Evolutionary conservation across 2,888 invertebrate genomes (phyloP), one percentile per base, ranked within the genome.

Genomic region (Dione juno): DNA sequence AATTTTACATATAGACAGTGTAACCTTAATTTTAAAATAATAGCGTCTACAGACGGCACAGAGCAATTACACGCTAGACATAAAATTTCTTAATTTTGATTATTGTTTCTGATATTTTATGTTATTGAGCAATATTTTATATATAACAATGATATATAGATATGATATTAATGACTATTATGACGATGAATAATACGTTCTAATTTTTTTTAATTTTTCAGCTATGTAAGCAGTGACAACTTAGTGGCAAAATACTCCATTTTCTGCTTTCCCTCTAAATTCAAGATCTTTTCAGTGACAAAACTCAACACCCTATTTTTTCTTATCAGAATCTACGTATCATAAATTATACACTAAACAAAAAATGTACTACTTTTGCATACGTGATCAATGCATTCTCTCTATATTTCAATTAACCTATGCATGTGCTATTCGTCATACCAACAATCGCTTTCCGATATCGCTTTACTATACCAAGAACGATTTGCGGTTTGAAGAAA

Each of bases 1-100:
- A 80, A 82, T 84, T 86, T 84, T 84, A 81, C 83, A 82, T 84
- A 81, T 84, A 84, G 83, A 85, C 90, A 85, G 84, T 80, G 78
- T 83, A 87, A 81, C 88, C 90, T 90, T 91, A 90, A 91, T 92
- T 86, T 82, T 87, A 89, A 90, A 89, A 90, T 92, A 92, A 91
- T 90, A 87, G 88, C 82, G 88, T 89, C 90, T 89, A 88, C 81
- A 67, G 50, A 77, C 77, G 77, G 80, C 77, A 85, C 84, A 85
- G 87, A 84, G 81, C 83, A 86, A 81, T 16, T 28, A 19, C 1
- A 19, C n/a, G 14, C 21, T 14, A 35, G 28, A n/a, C 11, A 13
- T 11, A 35, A 45, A n/a, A 16, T n/a, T 7, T 7, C 10, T 21
- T 14, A 14, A 13, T 41, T 61, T 59, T 35, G 13, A n/a, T 59